phyloP scores from a whole-genome alignment of 2,888 invertebrate species.

The Drosophila dives region DNA sequence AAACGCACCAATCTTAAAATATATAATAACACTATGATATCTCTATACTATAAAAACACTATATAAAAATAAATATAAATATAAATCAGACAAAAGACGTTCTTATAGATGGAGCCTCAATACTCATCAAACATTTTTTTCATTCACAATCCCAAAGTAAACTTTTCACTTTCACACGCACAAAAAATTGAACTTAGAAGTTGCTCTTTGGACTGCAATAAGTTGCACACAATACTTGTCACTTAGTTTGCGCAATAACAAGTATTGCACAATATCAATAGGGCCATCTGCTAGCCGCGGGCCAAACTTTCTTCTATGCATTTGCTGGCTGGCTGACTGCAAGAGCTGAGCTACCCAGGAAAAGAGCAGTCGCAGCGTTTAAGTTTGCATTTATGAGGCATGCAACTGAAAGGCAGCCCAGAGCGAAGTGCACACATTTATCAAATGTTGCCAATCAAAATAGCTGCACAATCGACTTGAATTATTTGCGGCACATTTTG shows the following conservation, averaged over 20 bases:
- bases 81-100: neutral
- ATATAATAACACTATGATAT: neutral
- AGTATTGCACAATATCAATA: neutral
- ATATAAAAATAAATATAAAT: no score
- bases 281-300: neutral
- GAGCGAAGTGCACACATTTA: slow-evolving; percentile 53
- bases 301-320: neutral
- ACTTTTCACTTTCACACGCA: neutral
- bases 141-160: neutral
- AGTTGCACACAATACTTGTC: neutral
- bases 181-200: neutral
- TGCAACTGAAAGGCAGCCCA: slow-evolving; percentile 38
- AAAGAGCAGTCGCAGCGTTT: slow-evolving; percentile 14
- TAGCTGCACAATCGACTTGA: slow-evolving; percentile 61
- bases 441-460: slow-evolving; percentile 71
- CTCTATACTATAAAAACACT: neutral
- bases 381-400: slow-evolving; percentile 23
- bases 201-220: neutral
- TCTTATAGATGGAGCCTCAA: no score
- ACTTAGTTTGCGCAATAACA: neutral
- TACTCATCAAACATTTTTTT: neutral
- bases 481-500: slow-evolving; percentile 69
- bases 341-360: slow-evolving; percentile 9
- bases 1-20: neutral
- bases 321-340: neutral